Evolutionary conservation across 1,140 invertebrate species (phyloP), one percentile per base, ranked within the genome.

Genomic region (Tyrophagus putrescentiae): DNA sequence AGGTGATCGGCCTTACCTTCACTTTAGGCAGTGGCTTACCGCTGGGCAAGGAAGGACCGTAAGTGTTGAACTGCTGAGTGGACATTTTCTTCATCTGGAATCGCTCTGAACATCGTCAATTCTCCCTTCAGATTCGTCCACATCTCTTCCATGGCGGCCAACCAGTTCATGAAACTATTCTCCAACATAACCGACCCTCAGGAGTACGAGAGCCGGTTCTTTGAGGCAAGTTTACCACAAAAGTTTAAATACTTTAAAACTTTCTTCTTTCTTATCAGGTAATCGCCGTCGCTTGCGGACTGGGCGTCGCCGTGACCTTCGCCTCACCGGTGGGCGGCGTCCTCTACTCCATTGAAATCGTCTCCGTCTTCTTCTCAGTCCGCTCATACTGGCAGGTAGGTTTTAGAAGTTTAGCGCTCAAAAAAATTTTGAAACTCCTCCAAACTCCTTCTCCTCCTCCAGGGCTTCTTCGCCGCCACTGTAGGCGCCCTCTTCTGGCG

Each of bases 341-440:
- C 0, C 76, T 98, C 21, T 98, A 98, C 72, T 96, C 91, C 67
- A 98, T 98, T 64, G 95, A 98, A 78, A 94, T 98, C 72, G 98
- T 94, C 27, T 91, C 92, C 0, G 93, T 93, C 0, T 98, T 97
- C 71, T 98, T 98, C 72, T 92, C 94, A 3, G 91, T 98, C 0
- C 77, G 94, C 57, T 98, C 98, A 70, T 98, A 98, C 71, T 98
- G 94, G 94, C 76, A 94, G n/a, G n/a, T n/a, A n/a, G n/a, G n/a
- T n/a, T n/a, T n/a, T n/a, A n/a, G n/a, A n/a, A n/a, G n/a, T n/a
- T n/a, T n/a, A n/a, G n/a, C n/a, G n/a, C n/a, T n/a, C n/a, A n/a
- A n/a, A n/a, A n/a, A n/a, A n/a, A n/a, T n/a, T n/a, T n/a, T n/a
- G n/a, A n/a, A n/a, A n/a, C n/a, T n/a, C n/a, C n/a, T n/a, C n/a